A percentile compares a stretch with the other conserved stretches of the same genome.
Evolutionary conservation across 2,888 invertebrate genomes (phyloP).

Genomic region (Lochmaea capreae): DNA sequence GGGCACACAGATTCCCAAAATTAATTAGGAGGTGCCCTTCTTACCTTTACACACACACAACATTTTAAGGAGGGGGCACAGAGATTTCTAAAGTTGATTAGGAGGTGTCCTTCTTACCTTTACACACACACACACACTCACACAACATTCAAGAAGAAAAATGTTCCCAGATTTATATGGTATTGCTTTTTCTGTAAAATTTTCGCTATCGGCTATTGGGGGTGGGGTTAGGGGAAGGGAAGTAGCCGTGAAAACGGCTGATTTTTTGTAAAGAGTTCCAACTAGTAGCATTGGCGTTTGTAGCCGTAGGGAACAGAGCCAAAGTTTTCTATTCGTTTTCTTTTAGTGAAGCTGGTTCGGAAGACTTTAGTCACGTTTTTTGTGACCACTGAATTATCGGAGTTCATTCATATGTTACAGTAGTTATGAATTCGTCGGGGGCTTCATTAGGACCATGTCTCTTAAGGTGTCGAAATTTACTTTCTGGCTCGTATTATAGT

Average conservation of each 20-base stretch:
- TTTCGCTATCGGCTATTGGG: too few species aligned
- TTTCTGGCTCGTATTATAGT: conserved; percentile 30
- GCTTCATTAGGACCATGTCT: conserved; percentile 25
- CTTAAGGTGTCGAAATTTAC: conserved; percentile 34
- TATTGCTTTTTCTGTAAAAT: too few species aligned
- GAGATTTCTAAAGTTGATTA: too few species aligned
- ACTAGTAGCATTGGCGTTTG: conserved; percentile 7
- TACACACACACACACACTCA: too few species aligned
- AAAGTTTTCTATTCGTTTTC: conserved; percentile 14
- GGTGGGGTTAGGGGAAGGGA: too few species aligned
- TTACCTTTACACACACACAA: too few species aligned
- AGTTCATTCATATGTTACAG: conserved; percentile 16
- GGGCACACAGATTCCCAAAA: too few species aligned
- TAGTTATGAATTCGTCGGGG: neutral
- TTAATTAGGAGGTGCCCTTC: too few species aligned
- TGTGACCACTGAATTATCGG: conserved; percentile 12
- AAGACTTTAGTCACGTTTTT: conserved; percentile 23
- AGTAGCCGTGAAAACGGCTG: neutral
- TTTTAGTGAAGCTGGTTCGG: conserved; percentile 21
- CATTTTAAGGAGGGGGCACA: too few species aligned
- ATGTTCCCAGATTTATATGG: too few species aligned
- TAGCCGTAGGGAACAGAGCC: conserved; percentile 26
- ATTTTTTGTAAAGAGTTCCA: neutral
- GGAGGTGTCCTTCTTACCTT: too few species aligned
- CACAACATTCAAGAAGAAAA: too few species aligned